phyloP scores from a whole-genome alignment of 2,888 invertebrate genomes.

The Dioctria linearis region DNA sequence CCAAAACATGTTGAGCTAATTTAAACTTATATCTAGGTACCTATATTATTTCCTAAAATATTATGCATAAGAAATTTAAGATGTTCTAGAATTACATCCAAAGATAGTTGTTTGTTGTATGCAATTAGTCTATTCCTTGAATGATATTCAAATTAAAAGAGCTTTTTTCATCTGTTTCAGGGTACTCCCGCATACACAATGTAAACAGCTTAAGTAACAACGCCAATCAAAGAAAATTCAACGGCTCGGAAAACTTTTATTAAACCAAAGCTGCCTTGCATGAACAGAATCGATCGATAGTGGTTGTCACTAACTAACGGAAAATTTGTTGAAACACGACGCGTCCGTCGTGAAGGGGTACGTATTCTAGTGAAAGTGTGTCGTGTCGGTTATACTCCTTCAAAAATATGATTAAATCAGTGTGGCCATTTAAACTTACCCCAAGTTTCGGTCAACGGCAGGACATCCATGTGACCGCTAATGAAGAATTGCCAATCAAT shows the following conservation, averaged over 20 bases:
- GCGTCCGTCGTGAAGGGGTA: not conserved
- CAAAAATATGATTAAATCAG: conserved; percentile 23
- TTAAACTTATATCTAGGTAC: too few relatives aligned
- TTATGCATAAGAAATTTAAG: too few relatives aligned
- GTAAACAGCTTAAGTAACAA: conserved; percentile 1
- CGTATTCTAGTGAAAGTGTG: not conserved
- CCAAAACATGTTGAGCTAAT: too few relatives aligned
- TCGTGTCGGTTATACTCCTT: not conserved
- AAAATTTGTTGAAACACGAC: conserved; percentile 12
- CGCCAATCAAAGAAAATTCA: conserved; percentile 7
- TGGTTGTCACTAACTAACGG: too few relatives aligned
- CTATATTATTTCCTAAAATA: too few relatives aligned
- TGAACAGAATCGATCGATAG: conserved; percentile 15
- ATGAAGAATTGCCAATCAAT: not conserved
- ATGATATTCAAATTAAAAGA: not conserved
- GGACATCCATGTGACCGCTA: conserved; percentile 23
- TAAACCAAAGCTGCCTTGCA: not conserved
- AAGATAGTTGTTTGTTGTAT: too few relatives aligned
- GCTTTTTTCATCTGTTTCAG: not conserved
- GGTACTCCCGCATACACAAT: not conserved
- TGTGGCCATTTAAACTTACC: conserved; percentile 23
- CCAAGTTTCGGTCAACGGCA: not conserved
- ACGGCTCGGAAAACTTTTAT: conserved; percentile 27
- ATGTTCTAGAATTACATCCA: too few relatives aligned
- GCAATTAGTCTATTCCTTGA: not conserved